Evolutionary conservation across 53 echinoderm and acorn worm genomes (phyloP), one percentile per base, ranked within the genome.

Genomic region (Astropecten irregularis): DNA sequence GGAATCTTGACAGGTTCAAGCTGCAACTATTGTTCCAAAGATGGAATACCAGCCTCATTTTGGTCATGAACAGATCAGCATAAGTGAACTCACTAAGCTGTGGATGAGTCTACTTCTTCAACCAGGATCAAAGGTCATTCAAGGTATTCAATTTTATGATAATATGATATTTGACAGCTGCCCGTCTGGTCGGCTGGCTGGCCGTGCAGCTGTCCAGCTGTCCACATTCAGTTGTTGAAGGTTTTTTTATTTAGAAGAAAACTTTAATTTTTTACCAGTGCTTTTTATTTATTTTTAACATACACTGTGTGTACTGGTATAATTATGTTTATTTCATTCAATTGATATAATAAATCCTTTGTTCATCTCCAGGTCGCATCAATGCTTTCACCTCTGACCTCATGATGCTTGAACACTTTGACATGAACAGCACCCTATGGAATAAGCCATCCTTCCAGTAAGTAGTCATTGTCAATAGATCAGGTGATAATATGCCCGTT

Each of bases 351-450:
- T n/a, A n/a, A n/a, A n/a, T n/a, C n/a, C n/a, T n/a, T n/a, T n/a
- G n/a, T n/a, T n/a, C n/a, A n/a, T n/a, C 18, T 59, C 14, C 30
- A 71, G 90, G 90, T 62, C 85, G 77, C 19, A 68, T 90, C 19
- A 81, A 90, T 63, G 90, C 85, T 13, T 13, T 84, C 56, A 90
- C 90, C 31, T 85, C 90, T 68, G 77, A 90, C 33, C 68, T 90
- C 2, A 58, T 90, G 64, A 74, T 68, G 61, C 42, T 90, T 28
- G 90, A 90, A 29, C 66, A 85, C 42, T 51, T 90, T 48, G 90
- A 90, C 49, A 77, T 84, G 59, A 70, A 60, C 36, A 79, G 55
- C 27, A 23, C 68, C 47, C 53, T 90, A 5, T 77, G 77, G 77
- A 47, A 69, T 5, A 67, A 77, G 39, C 68, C 64, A 23, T 56